phyloP scores from a whole-genome alignment of 2,888 invertebrate genomes.

The Glaucopsyche alexis region DNA sequence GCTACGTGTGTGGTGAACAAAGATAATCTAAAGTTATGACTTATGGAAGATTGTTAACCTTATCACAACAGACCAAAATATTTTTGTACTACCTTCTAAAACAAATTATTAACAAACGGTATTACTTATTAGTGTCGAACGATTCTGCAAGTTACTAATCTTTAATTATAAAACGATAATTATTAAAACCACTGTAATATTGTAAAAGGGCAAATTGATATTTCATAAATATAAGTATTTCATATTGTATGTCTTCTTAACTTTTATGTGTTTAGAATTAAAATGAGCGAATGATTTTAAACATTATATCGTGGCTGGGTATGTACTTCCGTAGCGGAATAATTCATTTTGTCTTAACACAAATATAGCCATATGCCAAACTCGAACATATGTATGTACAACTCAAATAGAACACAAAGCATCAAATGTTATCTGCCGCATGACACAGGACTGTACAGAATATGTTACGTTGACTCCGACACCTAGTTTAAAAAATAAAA shows the following conservation, averaged over 20 bases:
- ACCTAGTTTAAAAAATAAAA: slow-evolving; percentile 62
- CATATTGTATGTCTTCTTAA: neutral
- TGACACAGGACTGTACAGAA: slow-evolving; percentile 18
- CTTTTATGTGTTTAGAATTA: neutral
- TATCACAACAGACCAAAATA: neutral
- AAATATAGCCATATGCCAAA: neutral
- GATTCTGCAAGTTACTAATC: neutral
- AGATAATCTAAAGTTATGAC: neutral
- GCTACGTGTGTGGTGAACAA: neutral
- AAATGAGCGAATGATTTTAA: neutral
- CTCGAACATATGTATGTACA: neutral
- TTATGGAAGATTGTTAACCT: slow-evolving; percentile 11
- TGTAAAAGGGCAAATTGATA: neutral
- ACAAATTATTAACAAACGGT: neutral
- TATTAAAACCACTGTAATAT: neutral
- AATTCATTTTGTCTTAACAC: neutral
- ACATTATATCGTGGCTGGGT: neutral
- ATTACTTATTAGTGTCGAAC: neutral
- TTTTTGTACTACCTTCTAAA: neutral
- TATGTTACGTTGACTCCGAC: slow-evolving; percentile 38
- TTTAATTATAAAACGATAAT: neutral
- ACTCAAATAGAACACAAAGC: neutral
- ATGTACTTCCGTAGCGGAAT: neutral
- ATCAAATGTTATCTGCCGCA: neutral
- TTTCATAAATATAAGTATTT: neutral